Percentiles rank a stretch among this genome's conserved stretches.
Conservation (phyloP, 2,113 vertebrate genomes). For the Pelecanoides urinatrix region DNA sequence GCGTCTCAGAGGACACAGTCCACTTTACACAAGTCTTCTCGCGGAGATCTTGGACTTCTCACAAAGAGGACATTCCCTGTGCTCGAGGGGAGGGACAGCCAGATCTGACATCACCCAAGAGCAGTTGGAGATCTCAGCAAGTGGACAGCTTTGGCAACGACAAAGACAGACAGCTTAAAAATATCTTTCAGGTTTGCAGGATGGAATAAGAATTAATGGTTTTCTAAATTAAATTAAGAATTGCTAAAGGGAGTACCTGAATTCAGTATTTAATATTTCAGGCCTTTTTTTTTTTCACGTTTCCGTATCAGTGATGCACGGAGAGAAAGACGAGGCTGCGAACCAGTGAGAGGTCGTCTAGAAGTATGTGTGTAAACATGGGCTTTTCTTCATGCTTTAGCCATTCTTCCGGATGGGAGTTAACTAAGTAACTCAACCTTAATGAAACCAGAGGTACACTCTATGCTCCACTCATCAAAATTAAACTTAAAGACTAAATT, state of each 20-base stretch:
- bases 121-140: background rate
- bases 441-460: background rate
- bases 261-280: background rate
- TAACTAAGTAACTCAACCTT: background rate
- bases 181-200: background rate
- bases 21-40: background rate
- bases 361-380: background rate
- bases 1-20: background rate
- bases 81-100: background rate
- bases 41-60: background rate
- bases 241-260: background rate
- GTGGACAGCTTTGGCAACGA: background rate
- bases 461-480: background rate
- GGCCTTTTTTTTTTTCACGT: background rate
- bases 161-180: background rate
- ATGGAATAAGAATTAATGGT: background rate
- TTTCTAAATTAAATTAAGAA: background rate
- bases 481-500: background rate
- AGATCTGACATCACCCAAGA: background rate
- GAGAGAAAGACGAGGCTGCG: fast-evolving
- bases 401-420: background rate
- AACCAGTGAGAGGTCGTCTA: too few species aligned
- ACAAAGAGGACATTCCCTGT: background rate
- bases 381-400: background rate
- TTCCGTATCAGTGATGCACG: background rate